phyloP scores from a whole-genome alignment of 2,113 vertebrate genomes.

The Opisthocomus hoazin region DNA sequence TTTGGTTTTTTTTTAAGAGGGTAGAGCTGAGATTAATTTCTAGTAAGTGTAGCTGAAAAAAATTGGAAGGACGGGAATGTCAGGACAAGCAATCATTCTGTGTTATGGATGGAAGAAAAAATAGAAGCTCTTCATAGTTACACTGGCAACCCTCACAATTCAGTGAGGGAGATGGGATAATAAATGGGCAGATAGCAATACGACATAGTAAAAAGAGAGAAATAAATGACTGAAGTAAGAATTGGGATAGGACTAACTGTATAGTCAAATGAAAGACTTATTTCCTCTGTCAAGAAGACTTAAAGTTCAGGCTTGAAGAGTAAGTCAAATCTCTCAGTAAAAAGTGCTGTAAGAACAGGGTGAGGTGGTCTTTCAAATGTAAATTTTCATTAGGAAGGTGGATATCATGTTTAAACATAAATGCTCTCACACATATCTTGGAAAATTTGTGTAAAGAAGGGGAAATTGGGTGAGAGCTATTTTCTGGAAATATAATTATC shows the following conservation, averaged over 20 bases:
- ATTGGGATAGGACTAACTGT: background rate
- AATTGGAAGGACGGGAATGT: background rate
- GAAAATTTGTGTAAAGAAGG: background rate
- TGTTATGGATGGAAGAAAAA: background rate
- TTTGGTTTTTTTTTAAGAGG: background rate
- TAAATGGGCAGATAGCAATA: background rate
- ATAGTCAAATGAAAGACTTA: background rate
- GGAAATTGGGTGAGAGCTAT: background rate
- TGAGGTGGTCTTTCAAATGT: background rate
- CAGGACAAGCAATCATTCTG: background rate
- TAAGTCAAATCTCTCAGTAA: background rate
- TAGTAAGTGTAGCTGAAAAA: background rate
- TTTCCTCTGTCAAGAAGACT: background rate
- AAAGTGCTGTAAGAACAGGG: background rate
- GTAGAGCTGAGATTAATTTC: background rate
- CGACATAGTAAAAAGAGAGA: background rate
- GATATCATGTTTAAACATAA: background rate
- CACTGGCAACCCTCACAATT: background rate
- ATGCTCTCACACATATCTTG: background rate
- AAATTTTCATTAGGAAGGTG: background rate
- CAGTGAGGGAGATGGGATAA: background rate
- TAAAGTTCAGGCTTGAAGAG: background rate
- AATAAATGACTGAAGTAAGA: background rate
- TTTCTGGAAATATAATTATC: background rate
- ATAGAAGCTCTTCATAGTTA: background rate